Evolutionary conservation across 2,113 vertebrate species (phyloP).

Genomic region (Rhinoderma darwinii): DNA sequence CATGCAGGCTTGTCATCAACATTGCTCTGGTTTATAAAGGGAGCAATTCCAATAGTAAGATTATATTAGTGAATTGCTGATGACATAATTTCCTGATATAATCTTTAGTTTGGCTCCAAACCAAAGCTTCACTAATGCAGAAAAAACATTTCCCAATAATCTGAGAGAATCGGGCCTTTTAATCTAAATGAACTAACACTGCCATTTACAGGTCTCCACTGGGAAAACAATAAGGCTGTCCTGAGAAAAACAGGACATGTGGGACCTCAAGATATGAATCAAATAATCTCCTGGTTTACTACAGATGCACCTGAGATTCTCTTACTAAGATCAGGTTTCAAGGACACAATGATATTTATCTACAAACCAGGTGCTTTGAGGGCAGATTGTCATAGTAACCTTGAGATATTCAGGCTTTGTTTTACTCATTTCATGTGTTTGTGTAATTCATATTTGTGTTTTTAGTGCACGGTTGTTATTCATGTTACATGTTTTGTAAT

Average conservation of each 20-base stretch:
- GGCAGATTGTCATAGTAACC: constrained; percentile 53
- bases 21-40: too few species aligned
- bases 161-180: not conserved
- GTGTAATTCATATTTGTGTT: constrained; percentile 13
- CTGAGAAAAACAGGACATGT: constrained; percentile 17
- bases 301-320: constrained; percentile 25
- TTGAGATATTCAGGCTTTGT: not conserved
- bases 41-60: not conserved
- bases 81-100: not conserved
- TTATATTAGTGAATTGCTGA: not conserved
- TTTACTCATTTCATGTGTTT: constrained; percentile 2
- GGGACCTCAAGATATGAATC: not conserved
- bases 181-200: not conserved
- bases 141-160: not conserved
- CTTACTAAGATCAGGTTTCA: constrained; percentile 28
- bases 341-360: constrained; percentile 8
- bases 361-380: not conserved
- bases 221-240: not conserved
- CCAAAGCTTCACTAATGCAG: not conserved
- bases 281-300: constrained; percentile 10
- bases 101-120: too few species aligned
- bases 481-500: not conserved
- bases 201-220: not conserved
- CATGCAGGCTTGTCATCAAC: too few species aligned
- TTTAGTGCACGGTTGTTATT: not conserved